Conservation (phyloP, 2,113 vertebrate genomes). For the Otocyon megalotis region DNA sequence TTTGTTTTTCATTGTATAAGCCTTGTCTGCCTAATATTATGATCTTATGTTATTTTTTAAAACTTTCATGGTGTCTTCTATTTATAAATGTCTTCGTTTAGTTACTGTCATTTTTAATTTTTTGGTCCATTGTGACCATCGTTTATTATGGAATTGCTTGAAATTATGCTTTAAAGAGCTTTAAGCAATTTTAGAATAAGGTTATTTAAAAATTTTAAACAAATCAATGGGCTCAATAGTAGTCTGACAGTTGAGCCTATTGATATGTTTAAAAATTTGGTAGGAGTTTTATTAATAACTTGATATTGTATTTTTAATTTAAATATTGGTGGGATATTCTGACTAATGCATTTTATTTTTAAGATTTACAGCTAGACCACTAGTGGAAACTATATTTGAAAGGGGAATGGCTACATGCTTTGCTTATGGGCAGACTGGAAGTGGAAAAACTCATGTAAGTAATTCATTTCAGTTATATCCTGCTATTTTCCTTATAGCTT, state of each 20-base stretch:
- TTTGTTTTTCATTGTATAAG: conserved; percentile 10
- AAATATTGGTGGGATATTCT: conserved; percentile 2
- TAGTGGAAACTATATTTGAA: conserved; percentile 99
- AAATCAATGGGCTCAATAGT: background rate
- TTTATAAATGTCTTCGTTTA: background rate
- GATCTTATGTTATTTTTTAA: background rate
- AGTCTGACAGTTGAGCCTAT: background rate
- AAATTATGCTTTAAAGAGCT: conserved; percentile 37
- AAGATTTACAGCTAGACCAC: conserved; percentile 97
- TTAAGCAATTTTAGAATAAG: background rate
- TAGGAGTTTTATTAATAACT: conserved; percentile 49
- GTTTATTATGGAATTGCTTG: conserved; percentile 26
- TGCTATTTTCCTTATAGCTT: background rate
- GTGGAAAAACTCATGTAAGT: conserved; percentile 98
- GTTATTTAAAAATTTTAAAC: conserved; percentile 40
- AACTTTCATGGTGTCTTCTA: background rate
- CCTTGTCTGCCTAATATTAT: background rate
- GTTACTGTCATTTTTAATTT: background rate
- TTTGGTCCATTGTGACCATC: background rate
- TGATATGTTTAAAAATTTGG: conserved; percentile 40
- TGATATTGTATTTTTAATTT: conserved; percentile 5
- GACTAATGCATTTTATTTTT: conserved; percentile 63
- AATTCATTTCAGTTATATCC: background rate
- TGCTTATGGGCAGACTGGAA: conserved; percentile 98
- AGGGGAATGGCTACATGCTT: conserved; percentile 99